Evolutionary conservation across 2,113 vertebrate genomes (phyloP).

Genomic region (Agapornis roseicollis): DNA sequence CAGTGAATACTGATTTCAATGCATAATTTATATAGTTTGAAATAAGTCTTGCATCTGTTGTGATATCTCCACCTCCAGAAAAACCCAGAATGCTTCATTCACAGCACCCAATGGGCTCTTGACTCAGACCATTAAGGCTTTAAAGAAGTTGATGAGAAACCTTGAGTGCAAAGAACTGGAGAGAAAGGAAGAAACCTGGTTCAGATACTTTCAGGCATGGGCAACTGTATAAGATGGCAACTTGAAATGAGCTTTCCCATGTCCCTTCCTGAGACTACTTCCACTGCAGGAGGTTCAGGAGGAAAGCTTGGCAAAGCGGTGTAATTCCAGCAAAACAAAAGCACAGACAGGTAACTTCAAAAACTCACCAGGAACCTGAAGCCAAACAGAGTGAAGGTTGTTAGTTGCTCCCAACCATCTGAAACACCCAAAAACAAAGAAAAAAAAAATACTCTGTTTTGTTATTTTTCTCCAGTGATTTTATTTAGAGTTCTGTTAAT

Average conservation of each 20-base stretch:
- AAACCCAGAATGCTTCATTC: conserved; percentile 14
- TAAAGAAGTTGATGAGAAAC: background rate
- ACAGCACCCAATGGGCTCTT: background rate
- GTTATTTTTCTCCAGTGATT: background rate
- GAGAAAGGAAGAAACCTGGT: background rate
- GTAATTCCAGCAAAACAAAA: background rate
- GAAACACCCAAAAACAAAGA: background rate
- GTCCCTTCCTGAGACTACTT: background rate
- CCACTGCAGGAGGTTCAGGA: background rate
- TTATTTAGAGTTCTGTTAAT: background rate
- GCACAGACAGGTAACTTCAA: background rate
- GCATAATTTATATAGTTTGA: conserved; percentile 47
- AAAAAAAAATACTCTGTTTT: background rate
- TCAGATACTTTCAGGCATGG: background rate
- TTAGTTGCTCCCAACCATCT: background rate
- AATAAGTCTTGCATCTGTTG: conserved; percentile 47
- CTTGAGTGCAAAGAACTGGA: background rate
- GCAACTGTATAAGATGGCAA: background rate
- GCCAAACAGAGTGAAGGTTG: background rate
- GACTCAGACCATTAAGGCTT: background rate
- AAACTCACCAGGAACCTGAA: background rate
- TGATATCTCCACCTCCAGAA: conserved; percentile 37
- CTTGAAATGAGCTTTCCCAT: background rate
- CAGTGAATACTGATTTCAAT: background rate
- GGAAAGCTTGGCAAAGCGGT: background rate